Evolutionary conservation across 2,888 invertebrate genomes (phyloP), one percentile per base, ranked within the genome.

Genomic region (Dermolepida albohirtum): DNA sequence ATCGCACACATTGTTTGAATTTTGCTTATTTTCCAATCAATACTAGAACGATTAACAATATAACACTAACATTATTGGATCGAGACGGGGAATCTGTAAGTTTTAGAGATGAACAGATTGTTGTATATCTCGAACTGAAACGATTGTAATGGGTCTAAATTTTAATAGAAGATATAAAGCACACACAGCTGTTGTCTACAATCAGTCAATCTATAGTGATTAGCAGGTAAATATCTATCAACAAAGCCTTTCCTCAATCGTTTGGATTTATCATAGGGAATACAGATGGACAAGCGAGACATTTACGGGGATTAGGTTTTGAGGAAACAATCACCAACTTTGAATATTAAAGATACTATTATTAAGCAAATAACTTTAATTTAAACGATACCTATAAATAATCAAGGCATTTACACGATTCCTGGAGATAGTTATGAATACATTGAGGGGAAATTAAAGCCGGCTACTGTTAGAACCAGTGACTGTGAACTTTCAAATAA

Each of bases 51-150:
- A n/a, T n/a, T n/a, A n/a, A n/a, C n/a, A n/a, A n/a, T n/a, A n/a
- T n/a, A n/a, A n/a, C n/a, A n/a, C n/a, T n/a, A n/a, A n/a, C n/a
- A n/a, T 14, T 69, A 14, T 1, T 71, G 14, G 74, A 77, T 73
- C 74, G 76, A 69, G 67, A 73, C n/a, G n/a, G 68, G n/a, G 39
- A 70, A n/a, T 65, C 52, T 2, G 71, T 75, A 7, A 75, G 74
- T 69, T 75, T 76, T 64, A 57, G 71, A 59, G 74, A 71, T 11
- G 73, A 76, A 62, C 65, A 71, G 50, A 69, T 76, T 49, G 68
- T 71, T 50, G 63, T 76, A 1, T 47, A n/a, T n/a, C n/a, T n/a
- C n/a, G n/a, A n/a, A n/a, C n/a, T n/a, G n/a, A n/a, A n/a, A n/a
- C n/a, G n/a, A 68, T 52, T 8, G n/a, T n/a, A n/a, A n/a, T n/a